phyloP scores from a whole-genome alignment of 2,113 vertebrate genomes.

The Neogale vison region DNA sequence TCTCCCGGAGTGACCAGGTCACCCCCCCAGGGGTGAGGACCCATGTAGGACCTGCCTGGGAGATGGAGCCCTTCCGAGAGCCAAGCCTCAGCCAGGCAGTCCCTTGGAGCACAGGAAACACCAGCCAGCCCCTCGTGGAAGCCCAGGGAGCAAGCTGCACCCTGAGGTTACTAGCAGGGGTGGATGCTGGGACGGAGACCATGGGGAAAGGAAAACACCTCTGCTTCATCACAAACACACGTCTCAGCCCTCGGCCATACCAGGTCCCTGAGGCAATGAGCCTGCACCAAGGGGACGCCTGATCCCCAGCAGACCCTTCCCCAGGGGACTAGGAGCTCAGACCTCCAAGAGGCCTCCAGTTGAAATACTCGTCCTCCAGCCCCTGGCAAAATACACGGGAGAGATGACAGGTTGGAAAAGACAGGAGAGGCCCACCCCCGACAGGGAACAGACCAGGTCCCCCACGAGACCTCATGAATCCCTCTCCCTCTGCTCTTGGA shows the following conservation, averaged over 20 bases:
- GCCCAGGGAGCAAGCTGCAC: neutral
- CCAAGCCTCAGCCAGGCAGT: neutral
- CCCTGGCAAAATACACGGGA: neutral
- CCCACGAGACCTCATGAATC: neutral
- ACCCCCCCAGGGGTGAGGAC: neutral
- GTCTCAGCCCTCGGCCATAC: neutral
- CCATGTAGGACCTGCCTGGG: neutral
- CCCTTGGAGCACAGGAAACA: neutral
- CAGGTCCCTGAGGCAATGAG: neutral
- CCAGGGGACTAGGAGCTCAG: neutral
- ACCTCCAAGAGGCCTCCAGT: neutral
- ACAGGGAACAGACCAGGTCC: neutral
- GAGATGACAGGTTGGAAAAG: neutral
- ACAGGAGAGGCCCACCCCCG: neutral
- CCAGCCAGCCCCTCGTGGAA: neutral
- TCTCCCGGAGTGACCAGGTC: neutral
- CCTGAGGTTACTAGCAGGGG: neutral
- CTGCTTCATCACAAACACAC: neutral
- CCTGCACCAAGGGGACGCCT: neutral
- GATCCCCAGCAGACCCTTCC: neutral
- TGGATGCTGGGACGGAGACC: neutral
- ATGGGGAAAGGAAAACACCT: accelerated
- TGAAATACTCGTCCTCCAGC: neutral
- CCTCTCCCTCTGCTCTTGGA: neutral
- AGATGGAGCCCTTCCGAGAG: neutral